A percentile compares a stretch with the other conserved stretches of the same genome.
These are phyloP conservation scores for Cololabis saira DNA, from an alignment of 2,113 vertebrate species.

Conservation along the genomic window DNA sequence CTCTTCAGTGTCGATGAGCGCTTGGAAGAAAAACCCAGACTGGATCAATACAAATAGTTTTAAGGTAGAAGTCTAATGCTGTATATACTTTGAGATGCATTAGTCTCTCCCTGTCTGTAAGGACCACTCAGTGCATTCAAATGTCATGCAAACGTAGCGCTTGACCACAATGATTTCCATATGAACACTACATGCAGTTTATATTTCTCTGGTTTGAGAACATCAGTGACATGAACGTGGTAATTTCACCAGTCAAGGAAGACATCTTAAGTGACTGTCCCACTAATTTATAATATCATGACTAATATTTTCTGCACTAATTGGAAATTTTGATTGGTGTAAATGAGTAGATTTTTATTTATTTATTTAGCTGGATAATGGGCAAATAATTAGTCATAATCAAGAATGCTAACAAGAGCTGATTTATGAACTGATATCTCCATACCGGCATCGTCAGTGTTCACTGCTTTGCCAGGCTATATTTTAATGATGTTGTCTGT, in stretches of 20 bases:
- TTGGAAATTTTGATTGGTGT: conserved; percentile 63
- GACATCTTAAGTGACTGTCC: conserved; percentile 21
- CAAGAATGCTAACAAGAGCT: conserved; percentile 69
- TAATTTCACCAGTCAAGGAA: conserved; percentile 1
- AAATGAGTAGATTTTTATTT: conserved; percentile 57
- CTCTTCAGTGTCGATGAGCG: conserved; percentile 28
- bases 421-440: conserved; percentile 73
- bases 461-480: conserved; percentile 65
- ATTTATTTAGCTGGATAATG: conserved; percentile 67
- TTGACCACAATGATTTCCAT: conserved; percentile 3
- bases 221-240: background rate
- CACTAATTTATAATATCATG: conserved; percentile 23
- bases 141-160: conserved; percentile 17
- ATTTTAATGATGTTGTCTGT: conserved; percentile 74
- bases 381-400: conserved; percentile 75
- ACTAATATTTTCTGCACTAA: conserved; percentile 53
- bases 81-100: conserved; percentile 23
- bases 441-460: conserved; percentile 62
- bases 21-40: conserved; percentile 30
- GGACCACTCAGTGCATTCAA: conserved; percentile 21
- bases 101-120: conserved; percentile 15
- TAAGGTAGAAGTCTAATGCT: conserved; percentile 31
- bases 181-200: background rate
- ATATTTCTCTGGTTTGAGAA: background rate
- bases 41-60: conserved; percentile 58